Percentiles rank a stretch among this genome's conserved stretches.
phyloP scores from a whole-genome alignment of 2,113 vertebrate genomes.

The Amphilophus citrinellus region DNA sequence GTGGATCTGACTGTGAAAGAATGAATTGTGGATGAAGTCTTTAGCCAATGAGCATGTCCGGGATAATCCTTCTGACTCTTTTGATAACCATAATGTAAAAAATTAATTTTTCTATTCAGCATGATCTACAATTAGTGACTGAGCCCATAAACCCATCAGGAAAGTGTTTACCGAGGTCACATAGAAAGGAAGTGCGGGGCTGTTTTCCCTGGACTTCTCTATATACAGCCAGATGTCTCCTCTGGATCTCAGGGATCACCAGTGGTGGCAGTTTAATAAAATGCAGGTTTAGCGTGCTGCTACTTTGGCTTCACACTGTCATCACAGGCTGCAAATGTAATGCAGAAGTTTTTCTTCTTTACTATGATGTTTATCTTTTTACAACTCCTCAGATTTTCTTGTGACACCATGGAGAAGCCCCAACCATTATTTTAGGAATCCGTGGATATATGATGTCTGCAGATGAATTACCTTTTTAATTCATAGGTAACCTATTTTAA shows the following conservation, averaged over 20 bases:
- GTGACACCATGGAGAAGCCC: not conserved
- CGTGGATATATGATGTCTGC: not conserved
- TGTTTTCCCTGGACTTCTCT: not conserved
- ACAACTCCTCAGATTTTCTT: not conserved
- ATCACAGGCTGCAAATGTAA: not conserved
- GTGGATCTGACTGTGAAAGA: no score
- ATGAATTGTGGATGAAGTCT: no score
- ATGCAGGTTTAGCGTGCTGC: no score
- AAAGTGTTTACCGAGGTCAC: not conserved
- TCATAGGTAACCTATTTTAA: not conserved
- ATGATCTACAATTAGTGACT: not conserved
- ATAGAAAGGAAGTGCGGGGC: not conserved
- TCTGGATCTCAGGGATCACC: not conserved
- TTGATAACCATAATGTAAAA: no score
- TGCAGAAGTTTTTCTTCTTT: not conserved
- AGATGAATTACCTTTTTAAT: not conserved
- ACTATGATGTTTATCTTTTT: not conserved
- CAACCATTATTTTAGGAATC: not conserved
- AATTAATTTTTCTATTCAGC: not conserved
- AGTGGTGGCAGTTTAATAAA: not conserved
- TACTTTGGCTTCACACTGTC: not conserved
- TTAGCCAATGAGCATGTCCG: no score
- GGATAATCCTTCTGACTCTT: no score
- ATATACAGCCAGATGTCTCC: not conserved
- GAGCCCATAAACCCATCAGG: not conserved